Conservation (phyloP, 2,113 vertebrate species). For the Butorides virescens region DNA sequence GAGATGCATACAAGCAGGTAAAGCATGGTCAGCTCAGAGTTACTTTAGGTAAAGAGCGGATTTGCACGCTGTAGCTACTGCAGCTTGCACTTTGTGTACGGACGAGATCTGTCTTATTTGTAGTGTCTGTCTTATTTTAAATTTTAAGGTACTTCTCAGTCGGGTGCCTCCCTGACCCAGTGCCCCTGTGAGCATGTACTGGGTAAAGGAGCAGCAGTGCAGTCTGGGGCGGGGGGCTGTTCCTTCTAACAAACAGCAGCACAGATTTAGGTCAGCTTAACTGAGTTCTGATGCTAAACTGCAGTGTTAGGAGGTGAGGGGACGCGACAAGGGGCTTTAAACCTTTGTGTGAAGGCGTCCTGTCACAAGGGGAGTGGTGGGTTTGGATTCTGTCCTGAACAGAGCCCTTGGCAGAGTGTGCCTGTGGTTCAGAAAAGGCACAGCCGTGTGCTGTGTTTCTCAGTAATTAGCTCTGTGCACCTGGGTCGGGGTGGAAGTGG, state of each 20-base stretch:
- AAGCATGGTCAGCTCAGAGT: fast-evolving
- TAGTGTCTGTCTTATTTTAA: not conserved
- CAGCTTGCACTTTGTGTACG: not conserved
- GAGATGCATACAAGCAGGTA: conserved; percentile 65
- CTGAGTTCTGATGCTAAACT: not conserved
- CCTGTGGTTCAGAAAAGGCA: not conserved
- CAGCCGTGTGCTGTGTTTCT: fast-evolving
- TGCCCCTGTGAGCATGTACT: fast-evolving
- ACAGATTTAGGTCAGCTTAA: not conserved
- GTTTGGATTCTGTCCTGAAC: not conserved
- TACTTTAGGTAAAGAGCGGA: not conserved
- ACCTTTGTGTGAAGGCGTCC: fast-evolving
- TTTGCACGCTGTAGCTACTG: fast-evolving
- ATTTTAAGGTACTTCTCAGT: not conserved
- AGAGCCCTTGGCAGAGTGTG: not conserved
- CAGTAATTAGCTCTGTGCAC: too few relatives aligned
- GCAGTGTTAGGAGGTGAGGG: not conserved
- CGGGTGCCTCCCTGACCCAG: not conserved
- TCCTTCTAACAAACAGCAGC: not conserved
- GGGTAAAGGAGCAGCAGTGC: not conserved
- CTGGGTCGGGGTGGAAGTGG: fast-evolving
- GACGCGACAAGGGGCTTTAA: not conserved
- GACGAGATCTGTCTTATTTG: not conserved
- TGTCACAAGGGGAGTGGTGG: fast-evolving
- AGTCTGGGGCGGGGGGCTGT: not conserved